Percentiles rank a stretch among this genome's conserved stretches.
Conservation (phyloP, 2,888 invertebrate species). For the Thecophora atra region DNA sequence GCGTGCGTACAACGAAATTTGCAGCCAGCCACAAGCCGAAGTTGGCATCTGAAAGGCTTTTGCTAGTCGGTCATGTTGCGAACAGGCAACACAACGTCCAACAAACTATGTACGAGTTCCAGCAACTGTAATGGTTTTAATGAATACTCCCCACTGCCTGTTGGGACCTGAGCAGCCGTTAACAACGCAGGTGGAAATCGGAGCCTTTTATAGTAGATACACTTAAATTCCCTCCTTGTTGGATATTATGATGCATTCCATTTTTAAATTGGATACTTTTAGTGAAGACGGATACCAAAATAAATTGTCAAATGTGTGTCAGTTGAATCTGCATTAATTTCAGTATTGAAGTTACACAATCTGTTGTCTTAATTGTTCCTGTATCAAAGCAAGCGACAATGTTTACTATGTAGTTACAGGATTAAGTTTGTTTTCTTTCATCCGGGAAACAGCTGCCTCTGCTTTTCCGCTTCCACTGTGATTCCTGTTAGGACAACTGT, state of each 20-base stretch:
- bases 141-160: neutral
- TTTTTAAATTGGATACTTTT: too few species aligned
- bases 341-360: too few species aligned
- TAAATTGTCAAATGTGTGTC: too few species aligned
- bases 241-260: too few species aligned
- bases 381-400: neutral
- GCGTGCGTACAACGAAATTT: neutral
- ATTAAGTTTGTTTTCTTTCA: neutral
- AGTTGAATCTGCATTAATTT: too few species aligned
- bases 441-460: neutral
- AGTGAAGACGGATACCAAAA: too few species aligned
- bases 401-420: neutral
- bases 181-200: too few species aligned
- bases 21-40: neutral
- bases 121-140: neutral
- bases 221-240: too few species aligned
- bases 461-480: neutral
- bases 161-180: neutral
- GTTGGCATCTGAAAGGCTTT: neutral
- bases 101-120: neutral
- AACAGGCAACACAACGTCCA: neutral
- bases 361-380: too few species aligned
- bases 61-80: neutral
- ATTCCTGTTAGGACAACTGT: neutral
- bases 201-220: too few species aligned